Percentiles rank a stretch among this genome's conserved stretches.
Conservation (phyloP, 2,888 invertebrate genomes). For the Agrochola lychnidis region DNA sequence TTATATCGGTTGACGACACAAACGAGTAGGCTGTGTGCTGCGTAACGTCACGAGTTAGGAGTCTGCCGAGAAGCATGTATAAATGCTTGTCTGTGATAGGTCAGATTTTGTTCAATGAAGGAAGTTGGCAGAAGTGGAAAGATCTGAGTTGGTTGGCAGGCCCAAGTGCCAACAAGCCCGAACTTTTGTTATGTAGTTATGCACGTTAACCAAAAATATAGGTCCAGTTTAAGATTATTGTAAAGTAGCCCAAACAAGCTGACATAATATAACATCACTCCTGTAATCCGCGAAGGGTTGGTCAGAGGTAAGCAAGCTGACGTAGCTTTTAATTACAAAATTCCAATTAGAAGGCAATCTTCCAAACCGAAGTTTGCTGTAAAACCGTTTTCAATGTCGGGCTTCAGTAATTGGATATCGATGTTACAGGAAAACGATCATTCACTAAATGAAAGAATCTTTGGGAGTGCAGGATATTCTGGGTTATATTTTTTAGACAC, state of each 20-base stretch:
- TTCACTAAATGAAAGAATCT: conserved; percentile 7
- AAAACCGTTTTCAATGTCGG: conserved; percentile 46
- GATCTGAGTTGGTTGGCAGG: neutral
- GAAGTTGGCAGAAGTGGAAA: neutral
- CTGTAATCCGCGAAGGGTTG: too few relatives aligned
- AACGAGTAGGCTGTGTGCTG: conserved; percentile 30
- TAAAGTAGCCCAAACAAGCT: neutral
- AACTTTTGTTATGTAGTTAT: neutral
- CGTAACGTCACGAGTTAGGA: conserved; percentile 30
- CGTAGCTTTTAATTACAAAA: conserved; percentile 53
- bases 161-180: neutral
- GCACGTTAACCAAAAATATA: neutral
- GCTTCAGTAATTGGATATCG: conserved; percentile 42
- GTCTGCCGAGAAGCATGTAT: neutral
- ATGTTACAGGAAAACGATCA: conserved; percentile 29
- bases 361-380: conserved; percentile 36
- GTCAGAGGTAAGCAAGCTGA: neutral
- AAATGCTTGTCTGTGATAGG: neutral
- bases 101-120: neutral
- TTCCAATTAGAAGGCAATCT: conserved; percentile 51
- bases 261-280: neutral
- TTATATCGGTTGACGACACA: conserved; percentile 57
- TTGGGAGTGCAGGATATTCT: neutral
- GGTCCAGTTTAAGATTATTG: conserved; percentile 21
- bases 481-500: neutral